Conservation (phyloP, 2,797 vertebrate species). For the Galago senegalensis region DNA sequence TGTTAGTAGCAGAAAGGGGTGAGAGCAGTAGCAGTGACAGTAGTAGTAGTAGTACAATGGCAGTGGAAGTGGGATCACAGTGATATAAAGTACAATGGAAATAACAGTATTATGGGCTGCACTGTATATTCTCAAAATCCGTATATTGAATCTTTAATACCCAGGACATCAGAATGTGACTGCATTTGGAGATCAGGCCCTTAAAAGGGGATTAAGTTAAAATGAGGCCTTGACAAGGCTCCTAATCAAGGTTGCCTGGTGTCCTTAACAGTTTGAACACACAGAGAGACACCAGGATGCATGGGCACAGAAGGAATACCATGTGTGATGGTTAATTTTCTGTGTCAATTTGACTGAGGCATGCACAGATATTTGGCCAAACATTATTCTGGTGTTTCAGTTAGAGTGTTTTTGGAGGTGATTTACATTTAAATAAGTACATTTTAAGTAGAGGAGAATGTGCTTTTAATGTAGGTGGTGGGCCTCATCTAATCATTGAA, state of each 20-base stretch:
- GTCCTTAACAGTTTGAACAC: neutral
- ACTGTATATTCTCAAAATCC: neutral
- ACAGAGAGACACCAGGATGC: neutral
- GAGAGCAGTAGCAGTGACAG: neutral
- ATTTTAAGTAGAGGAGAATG: slow-evolving; percentile 30
- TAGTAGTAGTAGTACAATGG: neutral
- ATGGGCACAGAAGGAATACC: neutral
- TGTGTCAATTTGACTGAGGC: neutral
- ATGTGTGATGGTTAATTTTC: neutral
- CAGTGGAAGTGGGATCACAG: neutral
- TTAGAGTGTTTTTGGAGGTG: neutral
- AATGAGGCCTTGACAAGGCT: neutral
- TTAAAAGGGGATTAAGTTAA: slow-evolving; percentile 29
- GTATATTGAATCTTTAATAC: neutral
- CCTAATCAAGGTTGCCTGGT: neutral
- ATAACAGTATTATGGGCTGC: neutral
- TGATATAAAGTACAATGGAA: neutral
- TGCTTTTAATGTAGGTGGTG: neutral
- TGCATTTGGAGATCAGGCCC: neutral
- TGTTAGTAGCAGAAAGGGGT: neutral
- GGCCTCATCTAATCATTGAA: neutral
- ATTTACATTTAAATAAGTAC: neutral
- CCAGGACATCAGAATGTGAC: neutral
- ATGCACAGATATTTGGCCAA: neutral
- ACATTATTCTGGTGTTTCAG: neutral